Percentiles rank a stretch among this genome's conserved stretches.
phyloP scores from a whole-genome alignment of 2,888 invertebrate species.

The Aphrophora alni region DNA sequence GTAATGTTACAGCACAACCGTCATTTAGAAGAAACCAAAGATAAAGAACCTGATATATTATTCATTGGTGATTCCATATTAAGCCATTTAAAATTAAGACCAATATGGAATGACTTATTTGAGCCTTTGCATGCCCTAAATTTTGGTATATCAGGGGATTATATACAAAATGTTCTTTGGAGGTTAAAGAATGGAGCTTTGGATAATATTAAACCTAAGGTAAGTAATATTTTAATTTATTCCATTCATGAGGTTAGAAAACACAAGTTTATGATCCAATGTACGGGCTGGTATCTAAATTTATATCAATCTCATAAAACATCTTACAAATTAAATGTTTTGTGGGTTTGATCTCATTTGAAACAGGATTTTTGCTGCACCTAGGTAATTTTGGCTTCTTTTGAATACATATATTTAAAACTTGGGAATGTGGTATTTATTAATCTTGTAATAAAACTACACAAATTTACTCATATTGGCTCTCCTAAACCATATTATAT shows the following conservation, averaged over 20 bases:
- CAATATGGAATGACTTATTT: conserved; percentile 90
- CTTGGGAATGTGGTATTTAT: too few relatives aligned
- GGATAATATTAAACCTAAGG: conserved; percentile 88
- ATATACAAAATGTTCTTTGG: conserved; percentile 90
- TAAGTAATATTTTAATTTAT: too few relatives aligned
- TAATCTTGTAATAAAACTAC: too few relatives aligned
- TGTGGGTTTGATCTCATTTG: too few relatives aligned
- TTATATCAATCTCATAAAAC: neutral
- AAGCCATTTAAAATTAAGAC: conserved; percentile 80
- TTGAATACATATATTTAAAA: too few relatives aligned
- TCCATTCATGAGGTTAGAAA: neutral
- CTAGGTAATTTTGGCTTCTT: too few relatives aligned
- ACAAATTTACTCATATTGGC: too few relatives aligned
- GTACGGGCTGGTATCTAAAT: neutral
- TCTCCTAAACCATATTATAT: too few relatives aligned
- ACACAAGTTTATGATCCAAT: neutral
- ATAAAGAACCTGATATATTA: conserved; percentile 90
- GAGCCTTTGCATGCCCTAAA: conserved; percentile 91
- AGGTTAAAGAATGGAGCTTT: conserved; percentile 88
- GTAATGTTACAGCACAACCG: conserved; percentile 75
- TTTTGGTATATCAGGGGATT: conserved; percentile 88
- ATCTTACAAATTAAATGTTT: too few relatives aligned
- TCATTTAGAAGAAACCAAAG: conserved; percentile 83
- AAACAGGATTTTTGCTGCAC: too few relatives aligned
- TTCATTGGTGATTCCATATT: conserved; percentile 91